Percentiles rank a stretch among this genome's conserved stretches.
Conservation (phyloP, 2,797 vertebrate species). For the Danio albolineatus region DNA sequence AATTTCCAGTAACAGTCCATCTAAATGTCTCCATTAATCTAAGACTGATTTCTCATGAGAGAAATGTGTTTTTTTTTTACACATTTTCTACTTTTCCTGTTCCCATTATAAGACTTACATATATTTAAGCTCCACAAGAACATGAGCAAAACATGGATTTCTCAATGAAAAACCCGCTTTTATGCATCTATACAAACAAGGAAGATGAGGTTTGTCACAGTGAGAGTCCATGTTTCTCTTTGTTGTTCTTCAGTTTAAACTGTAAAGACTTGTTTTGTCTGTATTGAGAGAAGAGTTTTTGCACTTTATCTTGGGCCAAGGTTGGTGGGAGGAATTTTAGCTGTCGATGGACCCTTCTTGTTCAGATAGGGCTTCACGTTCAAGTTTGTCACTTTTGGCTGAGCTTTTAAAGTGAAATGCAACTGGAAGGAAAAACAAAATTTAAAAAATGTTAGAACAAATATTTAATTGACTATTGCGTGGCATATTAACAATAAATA, state of each 20-base stretch:
- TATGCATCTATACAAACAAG: constrained; percentile 63
- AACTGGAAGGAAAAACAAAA: constrained; percentile 67
- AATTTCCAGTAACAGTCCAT: constrained; percentile 26
- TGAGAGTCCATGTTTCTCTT: constrained; percentile 28
- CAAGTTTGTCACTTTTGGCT: constrained; percentile 75
- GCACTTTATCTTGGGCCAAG: constrained; percentile 81
- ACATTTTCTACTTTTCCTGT: background rate
- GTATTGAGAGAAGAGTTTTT: constrained; percentile 42
- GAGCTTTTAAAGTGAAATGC: constrained; percentile 82
- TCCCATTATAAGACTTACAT: constrained; percentile 59
- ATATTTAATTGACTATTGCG: too few species aligned
- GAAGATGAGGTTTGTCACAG: constrained; percentile 41
- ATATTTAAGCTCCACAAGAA: constrained; percentile 73
- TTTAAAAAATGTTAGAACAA: constrained; percentile 11
- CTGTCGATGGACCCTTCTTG: constrained; percentile 73
- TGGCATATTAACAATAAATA: too few species aligned
- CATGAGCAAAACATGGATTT: constrained; percentile 54
- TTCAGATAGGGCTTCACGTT: constrained; percentile 74
- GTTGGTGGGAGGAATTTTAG: constrained; percentile 72
- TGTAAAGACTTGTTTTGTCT: constrained; percentile 65
- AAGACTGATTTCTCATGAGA: constrained; percentile 35
- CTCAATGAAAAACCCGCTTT: constrained; percentile 60
- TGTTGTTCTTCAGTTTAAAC: constrained; percentile 51
- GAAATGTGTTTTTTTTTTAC: background rate
- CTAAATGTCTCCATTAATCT: constrained; percentile 24